A percentile compares a stretch with the other conserved stretches of the same genome.
These are phyloP conservation scores for Drosophila prostipennis DNA, from an alignment of 2,888 invertebrate genomes.

Conservation along the genomic window DNA sequence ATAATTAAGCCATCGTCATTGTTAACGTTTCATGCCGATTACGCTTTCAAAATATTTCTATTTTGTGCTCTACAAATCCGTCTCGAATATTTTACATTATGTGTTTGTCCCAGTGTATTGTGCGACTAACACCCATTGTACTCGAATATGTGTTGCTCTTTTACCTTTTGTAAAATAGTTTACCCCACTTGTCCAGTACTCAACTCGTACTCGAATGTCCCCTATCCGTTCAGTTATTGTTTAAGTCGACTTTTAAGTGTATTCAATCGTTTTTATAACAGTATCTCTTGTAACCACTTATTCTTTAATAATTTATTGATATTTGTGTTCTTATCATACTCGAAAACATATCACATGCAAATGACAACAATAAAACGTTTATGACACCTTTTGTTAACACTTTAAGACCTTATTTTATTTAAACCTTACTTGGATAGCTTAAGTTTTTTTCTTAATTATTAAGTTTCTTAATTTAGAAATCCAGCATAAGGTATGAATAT, in stretches of 20 bases:
- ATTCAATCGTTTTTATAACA: constrained; percentile 1
- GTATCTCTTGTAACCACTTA: constrained; percentile 30
- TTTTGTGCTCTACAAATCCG: constrained; percentile 14
- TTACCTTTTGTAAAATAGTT: constrained; percentile 48
- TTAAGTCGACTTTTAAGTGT: constrained; percentile 34
- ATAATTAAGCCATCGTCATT: constrained; percentile 14
- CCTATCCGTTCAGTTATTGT: constrained; percentile 20
- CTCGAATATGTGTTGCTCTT: constrained; percentile 41
- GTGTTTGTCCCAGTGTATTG: constrained; percentile 29
- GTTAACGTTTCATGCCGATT: constrained; percentile 39
- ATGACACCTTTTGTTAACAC: constrained; percentile 60
- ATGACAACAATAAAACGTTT: constrained; percentile 62
- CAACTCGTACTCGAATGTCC: constrained; percentile 12
- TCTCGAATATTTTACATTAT: constrained; percentile 25
- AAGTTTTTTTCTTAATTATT: not conserved
- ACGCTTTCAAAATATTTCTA: constrained; percentile 36
- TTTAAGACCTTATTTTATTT: constrained; percentile 17
- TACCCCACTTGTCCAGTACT: constrained; percentile 7
- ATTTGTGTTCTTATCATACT: constrained; percentile 31
- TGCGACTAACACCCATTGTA: constrained; percentile 13
- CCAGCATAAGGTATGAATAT: constrained; percentile 22
- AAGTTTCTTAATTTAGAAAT: not conserved
- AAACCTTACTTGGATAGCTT: not conserved
- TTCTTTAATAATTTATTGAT: constrained; percentile 47
- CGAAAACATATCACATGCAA: constrained; percentile 61